phyloP scores from a whole-genome alignment of 2,888 invertebrate species.

The Orthosia incerta region DNA sequence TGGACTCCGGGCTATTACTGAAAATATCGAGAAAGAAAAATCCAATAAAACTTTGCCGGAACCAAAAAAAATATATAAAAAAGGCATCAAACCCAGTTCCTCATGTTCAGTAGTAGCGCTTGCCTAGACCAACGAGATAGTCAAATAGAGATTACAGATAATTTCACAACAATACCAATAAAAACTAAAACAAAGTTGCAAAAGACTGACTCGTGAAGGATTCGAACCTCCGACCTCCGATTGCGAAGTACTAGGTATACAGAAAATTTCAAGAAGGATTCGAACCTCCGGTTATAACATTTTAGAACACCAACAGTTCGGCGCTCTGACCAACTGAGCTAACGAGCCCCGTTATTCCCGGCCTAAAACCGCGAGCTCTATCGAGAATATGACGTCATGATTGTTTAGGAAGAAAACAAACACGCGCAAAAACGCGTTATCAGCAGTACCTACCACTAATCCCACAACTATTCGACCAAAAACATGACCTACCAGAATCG shows the following conservation, averaged over 20 bases:
- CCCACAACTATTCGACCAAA: no score
- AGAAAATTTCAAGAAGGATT: not conserved
- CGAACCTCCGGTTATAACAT: no score
- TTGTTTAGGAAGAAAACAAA: not conserved
- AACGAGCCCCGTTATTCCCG: not conserved
- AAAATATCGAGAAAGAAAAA: no score
- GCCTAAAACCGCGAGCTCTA: not conserved
- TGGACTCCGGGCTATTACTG: no score
- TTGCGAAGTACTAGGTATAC: not conserved
- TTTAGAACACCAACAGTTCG: not conserved
- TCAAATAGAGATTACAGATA: not conserved
- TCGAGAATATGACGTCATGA: not conserved
- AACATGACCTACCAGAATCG: no score
- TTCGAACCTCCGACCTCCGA: slow-evolving; percentile 3
- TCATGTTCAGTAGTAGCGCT: no score
- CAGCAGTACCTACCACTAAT: not conserved
- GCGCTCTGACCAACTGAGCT: slow-evolving; percentile 13
- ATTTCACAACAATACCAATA: not conserved
- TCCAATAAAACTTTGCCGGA: no score
- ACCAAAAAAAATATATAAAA: no score
- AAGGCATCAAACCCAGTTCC: no score
- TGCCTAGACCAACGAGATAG: no score
- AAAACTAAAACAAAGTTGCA: not conserved
- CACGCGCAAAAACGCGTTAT: no score
- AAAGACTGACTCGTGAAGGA: slow-evolving; percentile 3